Percentiles rank a stretch among this genome's conserved stretches.
Conservation (phyloP, 2,797 vertebrate species). For the Sebastes paucispinis region DNA sequence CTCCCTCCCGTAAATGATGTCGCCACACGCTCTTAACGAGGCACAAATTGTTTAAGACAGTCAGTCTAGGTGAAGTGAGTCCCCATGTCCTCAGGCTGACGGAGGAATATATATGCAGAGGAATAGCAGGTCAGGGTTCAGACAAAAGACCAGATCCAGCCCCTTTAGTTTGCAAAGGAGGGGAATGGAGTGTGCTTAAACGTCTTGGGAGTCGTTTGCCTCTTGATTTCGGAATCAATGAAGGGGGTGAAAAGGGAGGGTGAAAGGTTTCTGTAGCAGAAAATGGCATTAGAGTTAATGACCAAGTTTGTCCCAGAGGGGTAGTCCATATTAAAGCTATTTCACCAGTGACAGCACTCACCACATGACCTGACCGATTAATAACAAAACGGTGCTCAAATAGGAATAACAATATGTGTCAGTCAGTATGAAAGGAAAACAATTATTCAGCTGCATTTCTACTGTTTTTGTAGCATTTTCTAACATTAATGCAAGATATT, state of each 20-base stretch:
- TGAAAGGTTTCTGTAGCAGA: constrained; percentile 74
- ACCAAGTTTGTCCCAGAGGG: constrained; percentile 80
- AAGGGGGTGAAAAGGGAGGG: constrained; percentile 62
- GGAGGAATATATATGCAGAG: constrained; percentile 40
- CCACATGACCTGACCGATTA: constrained; percentile 80
- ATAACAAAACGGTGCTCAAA: constrained; percentile 76
- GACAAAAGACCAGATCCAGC: constrained; percentile 65
- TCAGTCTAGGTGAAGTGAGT: constrained; percentile 58
- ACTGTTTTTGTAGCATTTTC: not conserved
- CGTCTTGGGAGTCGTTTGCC: constrained; percentile 78
- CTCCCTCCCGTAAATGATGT: constrained; percentile 45
- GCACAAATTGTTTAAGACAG: constrained; percentile 74
- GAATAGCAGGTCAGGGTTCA: constrained; percentile 68
- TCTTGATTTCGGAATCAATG: constrained; percentile 81
- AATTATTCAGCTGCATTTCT: constrained; percentile 22
- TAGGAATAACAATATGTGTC: constrained; percentile 77
- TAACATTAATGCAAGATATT: not conserved
- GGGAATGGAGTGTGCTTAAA: constrained; percentile 55
- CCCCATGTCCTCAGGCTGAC: constrained; percentile 44
- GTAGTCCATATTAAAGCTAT: constrained; percentile 81
- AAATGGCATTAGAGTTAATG: constrained; percentile 87
- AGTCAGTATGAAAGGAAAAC: constrained; percentile 61
- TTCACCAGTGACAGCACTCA: constrained; percentile 77
- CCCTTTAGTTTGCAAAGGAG: constrained; percentile 57
- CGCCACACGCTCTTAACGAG: constrained; percentile 55